Percentiles rank a stretch among this genome's conserved stretches.
Conservation (phyloP, 2,797 vertebrate genomes). For the Hemitrygon akajei region DNA sequence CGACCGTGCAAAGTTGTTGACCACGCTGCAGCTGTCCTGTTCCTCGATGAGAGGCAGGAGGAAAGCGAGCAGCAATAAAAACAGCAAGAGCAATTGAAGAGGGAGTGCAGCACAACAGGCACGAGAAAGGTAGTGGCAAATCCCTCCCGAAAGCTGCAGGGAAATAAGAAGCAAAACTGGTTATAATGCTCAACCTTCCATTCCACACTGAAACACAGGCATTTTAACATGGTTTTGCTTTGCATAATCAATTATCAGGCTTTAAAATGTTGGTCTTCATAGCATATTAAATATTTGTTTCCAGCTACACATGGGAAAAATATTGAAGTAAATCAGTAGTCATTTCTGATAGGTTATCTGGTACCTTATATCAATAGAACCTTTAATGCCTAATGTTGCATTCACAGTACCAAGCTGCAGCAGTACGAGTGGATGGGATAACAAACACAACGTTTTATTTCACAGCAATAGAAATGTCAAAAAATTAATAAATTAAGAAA, state of each 20-base stretch:
- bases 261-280: background rate
- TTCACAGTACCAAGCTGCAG: no score
- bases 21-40: conserved; percentile 68
- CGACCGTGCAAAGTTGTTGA: conserved; percentile 88
- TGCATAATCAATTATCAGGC: background rate
- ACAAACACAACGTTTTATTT: background rate
- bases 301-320: background rate
- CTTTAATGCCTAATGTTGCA: no score
- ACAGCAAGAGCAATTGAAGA: conserved; percentile 72
- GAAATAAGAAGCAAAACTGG: conserved; percentile 40
- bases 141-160: conserved; percentile 50
- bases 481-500: background rate
- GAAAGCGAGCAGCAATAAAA: conserved; percentile 74
- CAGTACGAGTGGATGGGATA: background rate
- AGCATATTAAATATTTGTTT: background rate
- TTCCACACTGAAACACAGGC: background rate
- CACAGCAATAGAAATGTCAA: background rate
- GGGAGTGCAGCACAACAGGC: conserved; percentile 75
- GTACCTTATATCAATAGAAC: no score
- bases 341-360: no score
- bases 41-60: conserved; percentile 73
- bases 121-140: conserved; percentile 54
- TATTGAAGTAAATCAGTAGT: no score
- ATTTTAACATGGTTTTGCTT: background rate
- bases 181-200: background rate